Conservation (phyloP, 1,140 invertebrate genomes). For the Spodoptera litura region DNA sequence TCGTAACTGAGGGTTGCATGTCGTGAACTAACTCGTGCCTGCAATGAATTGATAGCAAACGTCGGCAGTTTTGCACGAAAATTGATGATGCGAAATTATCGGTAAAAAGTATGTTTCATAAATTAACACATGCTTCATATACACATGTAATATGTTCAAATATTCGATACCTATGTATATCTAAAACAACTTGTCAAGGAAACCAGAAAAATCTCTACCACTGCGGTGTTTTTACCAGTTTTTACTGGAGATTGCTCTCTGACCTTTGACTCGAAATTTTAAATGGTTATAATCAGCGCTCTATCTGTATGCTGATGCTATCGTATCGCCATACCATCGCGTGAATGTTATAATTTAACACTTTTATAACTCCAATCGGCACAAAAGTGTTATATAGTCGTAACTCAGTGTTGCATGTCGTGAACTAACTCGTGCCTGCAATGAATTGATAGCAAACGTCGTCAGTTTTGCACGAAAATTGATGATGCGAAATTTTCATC, state of each 20-base stretch:
- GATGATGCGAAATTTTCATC: neutral
- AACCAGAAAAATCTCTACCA: no score
- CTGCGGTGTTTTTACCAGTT: no score
- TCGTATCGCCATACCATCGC: conserved; percentile 14
- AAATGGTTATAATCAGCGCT: neutral
- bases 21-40: neutral
- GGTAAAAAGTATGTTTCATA: no score
- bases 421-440: neutral
- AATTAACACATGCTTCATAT: no score
- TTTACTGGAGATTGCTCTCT: no score
- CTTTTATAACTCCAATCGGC: conserved; percentile 32
- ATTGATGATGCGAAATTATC: no score
- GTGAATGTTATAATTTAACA: conserved; percentile 23
- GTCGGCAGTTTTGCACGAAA: conserved; percentile 5
- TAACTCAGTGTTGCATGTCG: conserved; percentile 28
- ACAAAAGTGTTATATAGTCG: conserved; percentile 27
- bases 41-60: conserved; percentile 24
- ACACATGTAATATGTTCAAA: no score
- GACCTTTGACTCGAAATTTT: neutral
- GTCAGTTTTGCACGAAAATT: conserved; percentile 15
- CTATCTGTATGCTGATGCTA: conserved; percentile 1
- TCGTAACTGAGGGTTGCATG: conserved; percentile 25
- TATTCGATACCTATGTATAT: no score
- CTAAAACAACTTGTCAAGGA: no score
- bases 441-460: conserved; percentile 11